Percentiles rank a stretch among this genome's conserved stretches.
Conservation (phyloP, 2,888 invertebrate species). For the Eupithecia insigniata region DNA sequence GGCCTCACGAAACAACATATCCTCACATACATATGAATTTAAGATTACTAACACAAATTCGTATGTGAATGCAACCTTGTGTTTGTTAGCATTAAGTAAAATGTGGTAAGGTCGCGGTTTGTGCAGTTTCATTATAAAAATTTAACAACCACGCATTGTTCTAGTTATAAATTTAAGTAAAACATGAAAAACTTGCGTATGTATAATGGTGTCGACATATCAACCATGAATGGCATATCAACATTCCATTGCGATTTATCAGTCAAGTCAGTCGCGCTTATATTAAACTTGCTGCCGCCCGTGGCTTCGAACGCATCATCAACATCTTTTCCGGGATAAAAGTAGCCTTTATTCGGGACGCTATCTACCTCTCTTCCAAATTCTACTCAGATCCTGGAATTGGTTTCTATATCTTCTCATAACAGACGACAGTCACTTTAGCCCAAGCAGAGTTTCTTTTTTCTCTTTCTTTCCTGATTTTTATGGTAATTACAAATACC, state of each 20-base stretch:
- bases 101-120: slow-evolving; percentile 38
- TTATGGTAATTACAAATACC: too few relatives aligned
- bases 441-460: too few relatives aligned
- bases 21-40: slow-evolving; percentile 15
- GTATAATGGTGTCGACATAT: slow-evolving; percentile 43
- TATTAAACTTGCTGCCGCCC: neutral
- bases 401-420: too few relatives aligned
- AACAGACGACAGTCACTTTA: too few relatives aligned
- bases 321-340: neutral
- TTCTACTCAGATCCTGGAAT: too few relatives aligned
- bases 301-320: neutral
- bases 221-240: neutral
- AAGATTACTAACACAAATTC: slow-evolving; percentile 16
- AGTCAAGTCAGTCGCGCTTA: neutral
- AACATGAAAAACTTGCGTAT: slow-evolving; percentile 8
- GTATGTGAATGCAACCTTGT: slow-evolving; percentile 41
- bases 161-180: slow-evolving; percentile 44
- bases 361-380: too few relatives aligned
- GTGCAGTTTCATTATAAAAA: slow-evolving; percentile 41
- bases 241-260: slow-evolving; percentile 3
- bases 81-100: slow-evolving; percentile 29
- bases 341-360: neutral
- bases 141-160: slow-evolving; percentile 50
- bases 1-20: neutral
- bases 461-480: too few relatives aligned